These are phyloP conservation scores for Neosilurus mollespiculum DNA, from an alignment of 2,797 vertebrate species.

Conservation along the genomic window DNA sequence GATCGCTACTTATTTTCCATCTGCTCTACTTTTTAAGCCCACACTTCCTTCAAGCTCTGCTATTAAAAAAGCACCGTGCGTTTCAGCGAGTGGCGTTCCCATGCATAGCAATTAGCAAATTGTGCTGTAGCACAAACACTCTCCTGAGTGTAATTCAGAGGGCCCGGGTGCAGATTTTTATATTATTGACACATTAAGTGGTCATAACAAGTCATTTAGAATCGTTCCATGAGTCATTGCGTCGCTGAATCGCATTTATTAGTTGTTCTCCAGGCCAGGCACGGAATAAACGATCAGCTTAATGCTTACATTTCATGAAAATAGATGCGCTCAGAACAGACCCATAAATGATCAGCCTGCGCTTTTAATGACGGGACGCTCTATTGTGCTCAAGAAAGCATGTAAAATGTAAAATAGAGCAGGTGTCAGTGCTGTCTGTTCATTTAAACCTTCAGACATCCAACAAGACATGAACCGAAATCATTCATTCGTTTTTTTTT, in stretches of 20 bases:
- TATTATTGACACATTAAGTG: slow-evolving; percentile 32
- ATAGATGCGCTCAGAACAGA: background rate
- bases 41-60: background rate
- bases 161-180: slow-evolving; percentile 17
- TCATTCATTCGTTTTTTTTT: background rate
- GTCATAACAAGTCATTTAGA: slow-evolving; percentile 36
- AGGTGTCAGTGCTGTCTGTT: background rate
- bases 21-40: background rate
- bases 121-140: slow-evolving; percentile 1
- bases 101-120: slow-evolving; percentile 28
- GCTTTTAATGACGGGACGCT: background rate
- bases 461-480: background rate
- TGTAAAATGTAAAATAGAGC: background rate
- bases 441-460: background rate
- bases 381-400: background rate
- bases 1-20: slow-evolving; percentile 22
- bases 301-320: background rate
- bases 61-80: background rate
- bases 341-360: background rate
- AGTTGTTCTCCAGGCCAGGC: slow-evolving; percentile 4
- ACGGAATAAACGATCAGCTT: slow-evolving; percentile 3
- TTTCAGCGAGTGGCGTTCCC: background rate
- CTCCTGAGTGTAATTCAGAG: slow-evolving; percentile 2
- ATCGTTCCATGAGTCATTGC: slow-evolving; percentile 19
- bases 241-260: slow-evolving; percentile 13